phyloP scores from a whole-genome alignment of 2,113 vertebrate species.

The Zonotrichia leucophrys region DNA sequence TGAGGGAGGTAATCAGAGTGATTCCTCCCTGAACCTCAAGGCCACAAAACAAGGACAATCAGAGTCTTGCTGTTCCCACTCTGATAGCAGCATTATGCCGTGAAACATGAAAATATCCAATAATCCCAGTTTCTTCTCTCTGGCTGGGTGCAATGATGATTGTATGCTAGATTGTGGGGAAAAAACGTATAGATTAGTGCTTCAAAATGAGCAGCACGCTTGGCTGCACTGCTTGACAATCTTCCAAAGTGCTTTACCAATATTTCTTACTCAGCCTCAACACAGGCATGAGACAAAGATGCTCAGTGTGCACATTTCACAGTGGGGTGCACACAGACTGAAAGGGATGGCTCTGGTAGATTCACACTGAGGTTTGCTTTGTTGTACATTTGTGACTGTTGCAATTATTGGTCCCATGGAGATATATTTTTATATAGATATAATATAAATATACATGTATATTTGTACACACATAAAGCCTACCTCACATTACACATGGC shows the following conservation, averaged over 20 bases:
- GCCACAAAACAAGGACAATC: neutral
- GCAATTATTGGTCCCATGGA: neutral
- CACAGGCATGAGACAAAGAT: neutral
- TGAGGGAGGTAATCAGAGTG: neutral
- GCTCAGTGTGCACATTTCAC: neutral
- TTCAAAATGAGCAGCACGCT: neutral
- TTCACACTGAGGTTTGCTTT: neutral
- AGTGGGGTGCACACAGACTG: neutral
- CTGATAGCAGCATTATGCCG: neutral
- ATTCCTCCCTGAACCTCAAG: neutral
- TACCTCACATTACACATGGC: rapidly evolving
- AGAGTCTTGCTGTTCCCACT: neutral
- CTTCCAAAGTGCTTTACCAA: constrained; percentile 2
- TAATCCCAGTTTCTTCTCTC: neutral
- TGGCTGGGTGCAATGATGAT: neutral
- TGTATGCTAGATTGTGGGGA: neutral
- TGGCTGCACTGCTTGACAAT: neutral
- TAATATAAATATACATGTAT: too few relatives aligned
- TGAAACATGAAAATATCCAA: neutral
- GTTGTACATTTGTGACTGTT: neutral
- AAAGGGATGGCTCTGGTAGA: neutral
- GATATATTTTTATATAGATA: neutral
- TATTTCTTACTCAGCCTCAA: neutral
- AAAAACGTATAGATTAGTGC: constrained; percentile 18
- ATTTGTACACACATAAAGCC: neutral